Evolutionary conservation across 2,113 vertebrate genomes (phyloP).

Genomic region (Gavia stellata): DNA sequence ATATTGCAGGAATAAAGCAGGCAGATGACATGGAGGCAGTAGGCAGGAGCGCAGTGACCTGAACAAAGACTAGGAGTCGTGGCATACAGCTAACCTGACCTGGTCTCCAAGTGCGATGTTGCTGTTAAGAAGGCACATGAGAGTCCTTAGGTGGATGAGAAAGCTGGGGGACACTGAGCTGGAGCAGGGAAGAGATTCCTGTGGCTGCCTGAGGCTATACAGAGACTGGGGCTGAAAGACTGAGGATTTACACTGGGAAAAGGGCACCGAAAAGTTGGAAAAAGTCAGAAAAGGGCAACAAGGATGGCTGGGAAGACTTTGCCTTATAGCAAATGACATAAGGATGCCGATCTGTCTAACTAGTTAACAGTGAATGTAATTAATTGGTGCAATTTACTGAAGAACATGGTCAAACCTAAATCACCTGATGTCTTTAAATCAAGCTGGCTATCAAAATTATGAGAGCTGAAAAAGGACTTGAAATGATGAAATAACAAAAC

Average conservation of each 20-base stretch:
- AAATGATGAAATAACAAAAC: not conserved
- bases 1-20: not conserved
- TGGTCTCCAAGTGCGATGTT: not conserved
- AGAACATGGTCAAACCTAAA: not conserved
- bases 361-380: not conserved
- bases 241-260: not conserved
- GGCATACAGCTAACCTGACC: not conserved
- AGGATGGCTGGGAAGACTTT: not conserved
- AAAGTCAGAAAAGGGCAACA: not conserved
- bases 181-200: not conserved
- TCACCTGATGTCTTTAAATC: not conserved
- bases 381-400: not conserved
- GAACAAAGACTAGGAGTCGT: not conserved
- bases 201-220: not conserved
- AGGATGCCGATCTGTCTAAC: not conserved
- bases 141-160: not conserved
- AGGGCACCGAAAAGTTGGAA: not conserved
- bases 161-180: not conserved
- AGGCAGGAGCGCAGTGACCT: not conserved
- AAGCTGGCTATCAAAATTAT: not conserved
- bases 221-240: not conserved
- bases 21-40: not conserved
- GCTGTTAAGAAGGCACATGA: not conserved
- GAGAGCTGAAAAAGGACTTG: not conserved
- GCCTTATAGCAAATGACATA: not conserved